Base-by-base conservation (phyloP, 2,888 invertebrate genomes). In the Papilio gigon region DNA sequence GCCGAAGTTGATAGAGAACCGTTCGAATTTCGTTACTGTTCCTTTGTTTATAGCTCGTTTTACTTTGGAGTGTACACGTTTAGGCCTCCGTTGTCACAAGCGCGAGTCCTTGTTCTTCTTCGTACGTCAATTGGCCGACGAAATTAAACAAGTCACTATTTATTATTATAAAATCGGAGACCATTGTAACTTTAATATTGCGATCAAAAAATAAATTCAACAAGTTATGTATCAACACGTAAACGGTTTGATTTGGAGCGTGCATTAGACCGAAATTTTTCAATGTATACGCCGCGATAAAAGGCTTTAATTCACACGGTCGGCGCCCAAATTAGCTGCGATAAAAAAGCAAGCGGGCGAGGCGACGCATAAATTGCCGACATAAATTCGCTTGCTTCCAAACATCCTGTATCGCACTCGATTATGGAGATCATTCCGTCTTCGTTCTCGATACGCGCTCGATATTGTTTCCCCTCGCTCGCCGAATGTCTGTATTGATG, bases 341-440 rank as follows among this genome's bases (percentile, higher is more conserved):
- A 71, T 69, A 72, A 72, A 76, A 75, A 74, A 75, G 76, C 71
- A 72, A 59, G 71, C 61, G 75, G 70, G 72, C 78, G 75, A 75
- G 77, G 73, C 74, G 71, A 73, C 77, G 76, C 78, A 78, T 78
- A 80, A 80, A 80, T 80, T 77, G 80, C 72, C 69, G 69, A 74
- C 74, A 77, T 77, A 79, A 79, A 80, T 78, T 78, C 73, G 72
- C 75, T 75, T 68, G 73, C 65, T 71, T 68, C 73, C 73, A 74
- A 76, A 78, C 77, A 77, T 74, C 72, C 74, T 75, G 77, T 76
- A 78, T 75, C 74, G 72, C 70, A 77, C 75, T 76, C 80, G 77
- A 80, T 80, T 78, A 80, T 76, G 78, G 74, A 74, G 74, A 77
- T 76, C 75, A 69, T 72, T 76, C 73, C 72, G 70, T 75, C 77